Base-by-base conservation (phyloP, 2,888 invertebrate species). In the Malthinus seriepunctatus region DNA sequence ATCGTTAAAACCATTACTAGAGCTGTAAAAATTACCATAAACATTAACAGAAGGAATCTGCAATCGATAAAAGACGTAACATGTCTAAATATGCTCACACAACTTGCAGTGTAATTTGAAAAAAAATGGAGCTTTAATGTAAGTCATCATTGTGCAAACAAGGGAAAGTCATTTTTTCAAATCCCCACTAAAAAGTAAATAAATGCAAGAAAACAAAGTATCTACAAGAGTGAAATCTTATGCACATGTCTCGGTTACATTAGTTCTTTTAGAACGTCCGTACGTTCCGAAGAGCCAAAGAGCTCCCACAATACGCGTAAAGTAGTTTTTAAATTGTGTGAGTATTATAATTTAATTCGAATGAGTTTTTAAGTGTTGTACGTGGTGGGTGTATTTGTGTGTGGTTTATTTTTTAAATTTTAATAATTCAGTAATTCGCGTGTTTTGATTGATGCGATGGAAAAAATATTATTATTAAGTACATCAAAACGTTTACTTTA, bases 221-320 rank as follows among this genome's bases (percentile, higher is more conserved):
- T 34, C 52, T 52, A 52, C 35, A 23, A 23, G 23, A 58, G 58
- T 53, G 58, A 58, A 58, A 58, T 46, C 58, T 23, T 23, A 23
- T 23, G 23, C 23, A 14, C 37, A 58, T 51, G 49, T 49, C 48
- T 52, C 53, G 52, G 52, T 52, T 57, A 49, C 44, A 37, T 51
- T 33, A 58, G 58, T 58, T 52, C 53, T 58, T 53, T n/a, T 42
- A 32, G 48, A 57, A 57, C 57, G 47, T 51, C 44, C 44, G 50
- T 45, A 44, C 56, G 32, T 44, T 50, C 34, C 51, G 39, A 42
- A 23, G 23, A 23, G 15, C 39, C 39, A 15, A 42, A 38, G 23
- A n/a, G 45, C 50, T 52, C 47, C 31, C 15, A 42, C 37, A 46
- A 46, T n/a, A 37, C 12, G 45, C 23, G 39, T 35, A 15, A 15